Conservation (phyloP, 1,140 invertebrate genomes). For the Ceratosolen solmsi region DNA sequence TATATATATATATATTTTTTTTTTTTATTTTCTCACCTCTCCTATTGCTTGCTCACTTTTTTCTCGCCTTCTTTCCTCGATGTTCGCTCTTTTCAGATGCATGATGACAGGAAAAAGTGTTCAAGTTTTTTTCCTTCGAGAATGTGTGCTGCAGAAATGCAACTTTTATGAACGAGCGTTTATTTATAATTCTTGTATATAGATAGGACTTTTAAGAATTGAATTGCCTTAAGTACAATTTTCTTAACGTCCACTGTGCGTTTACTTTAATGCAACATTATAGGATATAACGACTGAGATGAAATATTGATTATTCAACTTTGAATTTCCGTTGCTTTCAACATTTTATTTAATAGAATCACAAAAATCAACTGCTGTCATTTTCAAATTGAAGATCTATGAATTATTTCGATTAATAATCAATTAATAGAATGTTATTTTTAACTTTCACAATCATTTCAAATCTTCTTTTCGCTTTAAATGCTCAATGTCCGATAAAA, state of each 20-base stretch:
- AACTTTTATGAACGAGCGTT: background rate
- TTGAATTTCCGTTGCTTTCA: too few species aligned
- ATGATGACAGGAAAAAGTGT: conserved; percentile 28
- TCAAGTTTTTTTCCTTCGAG: conserved; percentile 11
- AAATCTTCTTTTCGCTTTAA: too few species aligned
- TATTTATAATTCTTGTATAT: background rate
- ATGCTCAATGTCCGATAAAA: too few species aligned
- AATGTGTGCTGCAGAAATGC: conserved; percentile 13
- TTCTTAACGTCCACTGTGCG: background rate
- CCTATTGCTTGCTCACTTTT: background rate
- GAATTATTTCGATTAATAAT: too few species aligned
- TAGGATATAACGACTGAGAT: background rate
- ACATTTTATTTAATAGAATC: too few species aligned
- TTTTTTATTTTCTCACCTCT: background rate
- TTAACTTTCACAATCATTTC: too few species aligned
- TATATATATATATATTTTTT: too few species aligned
- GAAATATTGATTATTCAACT: background rate
- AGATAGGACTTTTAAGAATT: conserved; percentile 13
- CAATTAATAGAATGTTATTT: too few species aligned
- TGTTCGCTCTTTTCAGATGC: background rate
- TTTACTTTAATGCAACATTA: background rate
- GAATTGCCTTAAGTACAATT: background rate
- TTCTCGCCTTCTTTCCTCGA: background rate
- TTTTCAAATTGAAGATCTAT: too few species aligned
- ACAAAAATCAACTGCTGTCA: too few species aligned